Base-by-base conservation (phyloP, 2,797 vertebrate genomes). In the Myotis pilosus region DNA sequence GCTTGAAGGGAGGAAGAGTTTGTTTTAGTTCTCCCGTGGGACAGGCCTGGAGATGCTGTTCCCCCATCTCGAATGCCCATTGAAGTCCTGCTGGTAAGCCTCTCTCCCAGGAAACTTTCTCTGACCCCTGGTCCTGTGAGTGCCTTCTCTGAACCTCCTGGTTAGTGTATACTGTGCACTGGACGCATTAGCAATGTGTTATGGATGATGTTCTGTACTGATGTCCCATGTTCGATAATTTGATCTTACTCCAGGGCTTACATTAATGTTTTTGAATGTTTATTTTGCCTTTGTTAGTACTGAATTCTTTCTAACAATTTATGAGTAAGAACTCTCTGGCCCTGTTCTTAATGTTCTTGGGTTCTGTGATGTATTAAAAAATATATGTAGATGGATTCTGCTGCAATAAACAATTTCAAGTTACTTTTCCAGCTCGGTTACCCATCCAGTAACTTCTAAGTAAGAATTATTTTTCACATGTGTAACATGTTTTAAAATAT, bases 361-460 rank as follows among this genome's bases (percentile, higher is more conserved):
- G 8, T 68, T 86, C n/a, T 83, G 2, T 88, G 80, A 49, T 78
- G 13, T 33, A 30, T 75, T 60, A n/a, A 81, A 75, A 84, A 78
- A 64, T 33, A 8, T 68, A 60, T 79, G 7, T 71, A 51, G 22
- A 91, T 83, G 33, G 28, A 89, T 91, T 95, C 38, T 92, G 49
- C 69, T 72, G 49, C 33, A 93, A 8, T 96, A 92, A 96, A 91
- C 30, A 93, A 89, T 79, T 49, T 97, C 57, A 93, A 93, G 74
- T 97, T 96, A 96, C 96, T 98, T 97, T 97, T 97, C 69, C 98
- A 99, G 98, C 97, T 98, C 98, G 74, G 98, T 94, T 97, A 97
- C 98, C 95, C 97, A 98, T 97, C 97, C 98, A 85, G 98, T 98
- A 97, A 95, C 93, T 98, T 96, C 98, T 98, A 96, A 97, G 97